Base-by-base conservation (phyloP, 53 echinoderm and acorn worm species). In the Stichopus horrens region DNA sequence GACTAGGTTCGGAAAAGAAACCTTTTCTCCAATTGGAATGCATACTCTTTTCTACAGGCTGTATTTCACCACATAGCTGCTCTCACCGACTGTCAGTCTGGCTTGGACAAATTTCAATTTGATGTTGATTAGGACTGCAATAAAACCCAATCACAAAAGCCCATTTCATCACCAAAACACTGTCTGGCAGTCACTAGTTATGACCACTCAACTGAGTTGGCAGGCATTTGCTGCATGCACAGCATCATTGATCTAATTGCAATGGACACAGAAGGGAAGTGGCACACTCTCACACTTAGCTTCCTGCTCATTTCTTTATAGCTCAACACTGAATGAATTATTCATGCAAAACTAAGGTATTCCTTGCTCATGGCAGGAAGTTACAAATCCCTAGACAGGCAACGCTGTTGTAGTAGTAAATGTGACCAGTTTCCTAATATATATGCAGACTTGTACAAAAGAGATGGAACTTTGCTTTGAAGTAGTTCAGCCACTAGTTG, bases 341-440 rank as follows among this genome's bases (percentile, higher is more conserved):
- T 71, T 71, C 71, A 71, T 71, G 71, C 71, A 71, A 71, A 71
- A 71, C 71, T 71, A 71, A 71, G 71, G 71, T 71, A 71, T 71
- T 71, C 71, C 71, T 71, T 71, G 71, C 19, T 71, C n/a, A 16
- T 18, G 71, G 71, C 71, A 71, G 71, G 71, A 71, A 16, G 71
- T 71, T 71, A 71, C 71, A 71, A 71, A 71, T 71, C 71, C 71
- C 71, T 71, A 71, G 71, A 71, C 71, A 71, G 71, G 19, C 14
- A 5, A 71, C 18, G 71, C 71, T 0, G 16, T 71, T 5, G 71
- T 71, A 13, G 0, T 16, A 71, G 18, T 16, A 16, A 13, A 7
- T 71, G 71, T 71, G 71, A 18, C 18, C n/a, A 71, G 16, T 71
- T 13, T 16, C 71, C 71, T 71, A 16, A 71, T 37, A 37, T 37